phyloP scores from a whole-genome alignment of 2,888 invertebrate species.

The Hypselothyrea guttata region DNA sequence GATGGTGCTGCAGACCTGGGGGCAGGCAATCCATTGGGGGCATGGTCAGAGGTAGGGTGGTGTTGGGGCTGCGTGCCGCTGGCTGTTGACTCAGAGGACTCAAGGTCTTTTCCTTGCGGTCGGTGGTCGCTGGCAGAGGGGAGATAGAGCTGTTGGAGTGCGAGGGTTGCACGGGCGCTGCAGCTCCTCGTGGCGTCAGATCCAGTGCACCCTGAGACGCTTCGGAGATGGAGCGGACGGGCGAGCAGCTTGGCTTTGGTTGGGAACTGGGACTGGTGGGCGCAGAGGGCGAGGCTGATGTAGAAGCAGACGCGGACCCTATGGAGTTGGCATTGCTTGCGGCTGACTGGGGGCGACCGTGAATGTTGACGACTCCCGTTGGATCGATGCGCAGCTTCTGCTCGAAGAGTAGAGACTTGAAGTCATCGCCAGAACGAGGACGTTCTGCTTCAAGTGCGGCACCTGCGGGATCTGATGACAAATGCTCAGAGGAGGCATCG shows the following conservation, averaged over 20 bases:
- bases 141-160: constrained; percentile 39
- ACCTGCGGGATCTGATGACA: constrained; percentile 78
- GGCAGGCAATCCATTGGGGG: constrained; percentile 75
- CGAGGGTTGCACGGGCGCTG: constrained; percentile 49
- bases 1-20: constrained; percentile 78
- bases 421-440: constrained; percentile 80
- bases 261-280: constrained; percentile 76
- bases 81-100: constrained; percentile 56
- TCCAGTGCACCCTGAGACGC: constrained; percentile 84
- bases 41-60: constrained; percentile 59
- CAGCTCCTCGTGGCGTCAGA: constrained; percentile 84
- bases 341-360: constrained; percentile 33
- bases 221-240: constrained; percentile 81
- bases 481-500: constrained; percentile 80
- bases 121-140: constrained; percentile 45
- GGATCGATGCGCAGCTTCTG: constrained; percentile 81
- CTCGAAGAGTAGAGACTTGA: constrained; percentile 81
- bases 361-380: constrained; percentile 71
- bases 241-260: constrained; percentile 73
- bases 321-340: constrained; percentile 68
- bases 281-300: constrained; percentile 61
- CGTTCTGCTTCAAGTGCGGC: constrained; percentile 57
- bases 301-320: constrained; percentile 68
- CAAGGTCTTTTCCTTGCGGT: constrained; percentile 53
- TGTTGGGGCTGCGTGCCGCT: constrained; percentile 46